Evolutionary conservation across 1,140 invertebrate species (phyloP).

Genomic region (Hetaerina americana): DNA sequence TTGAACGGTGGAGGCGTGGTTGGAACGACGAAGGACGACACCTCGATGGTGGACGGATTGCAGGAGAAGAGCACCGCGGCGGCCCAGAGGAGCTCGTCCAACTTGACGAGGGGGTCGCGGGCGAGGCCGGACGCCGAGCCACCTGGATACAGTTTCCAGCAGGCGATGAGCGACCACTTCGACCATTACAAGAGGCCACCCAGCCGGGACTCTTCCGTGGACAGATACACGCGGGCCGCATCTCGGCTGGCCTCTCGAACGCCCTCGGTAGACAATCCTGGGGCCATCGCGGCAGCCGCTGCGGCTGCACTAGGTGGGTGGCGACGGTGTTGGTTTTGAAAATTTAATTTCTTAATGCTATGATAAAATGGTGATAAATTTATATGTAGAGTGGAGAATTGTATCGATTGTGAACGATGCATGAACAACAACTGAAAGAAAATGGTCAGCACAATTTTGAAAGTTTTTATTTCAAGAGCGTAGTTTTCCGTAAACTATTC

Average conservation of each 20-base stretch:
- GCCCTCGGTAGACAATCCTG: conserved; percentile 52
- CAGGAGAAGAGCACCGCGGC: conserved; percentile 26
- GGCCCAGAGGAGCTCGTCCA: conserved; percentile 29
- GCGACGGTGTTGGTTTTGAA: too few species aligned
- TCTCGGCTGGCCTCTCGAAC: conserved; percentile 48
- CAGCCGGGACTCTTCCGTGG: conserved; percentile 74
- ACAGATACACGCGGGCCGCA: conserved; percentile 48
- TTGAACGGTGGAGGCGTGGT: background rate
- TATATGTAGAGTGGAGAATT: too few species aligned
- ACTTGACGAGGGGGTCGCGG: conserved; percentile 27
- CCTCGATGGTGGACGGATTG: conserved; percentile 1
- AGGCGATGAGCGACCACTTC: conserved; percentile 53
- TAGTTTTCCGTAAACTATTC: too few species aligned
- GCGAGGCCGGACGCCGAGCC: conserved; percentile 30
- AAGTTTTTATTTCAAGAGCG: too few species aligned
- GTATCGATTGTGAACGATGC: too few species aligned
- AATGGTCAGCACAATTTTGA: too few species aligned
- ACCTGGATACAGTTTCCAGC: conserved; percentile 29
- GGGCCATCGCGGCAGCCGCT: conserved; percentile 22
- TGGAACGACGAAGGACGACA: conserved; percentile 3
- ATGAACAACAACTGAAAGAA: too few species aligned
- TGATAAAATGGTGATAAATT: too few species aligned
- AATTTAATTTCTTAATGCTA: too few species aligned
- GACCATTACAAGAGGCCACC: conserved; percentile 88
- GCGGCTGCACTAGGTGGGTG: conserved; percentile 16